Conservation (phyloP, 2,797 vertebrate species). For the Cossypha polioptera region DNA sequence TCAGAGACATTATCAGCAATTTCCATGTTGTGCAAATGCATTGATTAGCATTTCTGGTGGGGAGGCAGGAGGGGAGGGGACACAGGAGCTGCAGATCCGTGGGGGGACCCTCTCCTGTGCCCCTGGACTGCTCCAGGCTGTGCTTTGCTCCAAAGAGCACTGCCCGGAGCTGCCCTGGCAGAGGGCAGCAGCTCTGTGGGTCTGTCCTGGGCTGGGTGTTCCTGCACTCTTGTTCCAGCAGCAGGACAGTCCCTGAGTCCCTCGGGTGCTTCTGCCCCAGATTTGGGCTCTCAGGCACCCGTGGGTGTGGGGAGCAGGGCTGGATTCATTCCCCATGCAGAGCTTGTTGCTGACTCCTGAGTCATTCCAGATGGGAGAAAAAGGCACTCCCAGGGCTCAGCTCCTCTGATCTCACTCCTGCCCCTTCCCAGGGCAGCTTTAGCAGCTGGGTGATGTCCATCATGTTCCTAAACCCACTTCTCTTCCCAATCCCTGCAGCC, state of each 20-base stretch:
- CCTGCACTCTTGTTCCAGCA: not conserved
- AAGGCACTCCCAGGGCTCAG: not conserved
- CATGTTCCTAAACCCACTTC: fast-evolving
- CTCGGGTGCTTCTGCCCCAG: fast-evolving
- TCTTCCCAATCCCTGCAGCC: not conserved
- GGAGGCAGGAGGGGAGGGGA: not conserved
- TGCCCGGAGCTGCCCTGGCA: not conserved
- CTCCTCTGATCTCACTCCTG: not conserved
- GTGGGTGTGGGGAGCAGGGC: not conserved
- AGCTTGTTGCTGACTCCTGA: not conserved
- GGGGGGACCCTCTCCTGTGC: not conserved
- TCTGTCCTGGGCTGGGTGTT: not conserved
- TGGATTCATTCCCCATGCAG: not conserved
- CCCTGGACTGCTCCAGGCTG: not conserved
- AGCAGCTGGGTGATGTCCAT: not conserved
- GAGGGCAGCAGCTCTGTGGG: not conserved
- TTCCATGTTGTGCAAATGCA: constrained; percentile 22
- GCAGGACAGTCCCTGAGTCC: not conserved
- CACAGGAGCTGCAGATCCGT: not conserved
- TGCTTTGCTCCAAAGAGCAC: not conserved
- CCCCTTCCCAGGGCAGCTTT: not conserved
- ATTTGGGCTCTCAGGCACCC: not conserved
- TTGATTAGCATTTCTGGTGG: constrained; percentile 34
- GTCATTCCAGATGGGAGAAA: not conserved
- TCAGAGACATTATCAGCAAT: not conserved